A percentile compares a stretch with the other conserved stretches of the same genome.
These are phyloP conservation scores for Hedychridium roseum DNA, from an alignment of 2,888 invertebrate genomes.

Conservation along the genomic window DNA sequence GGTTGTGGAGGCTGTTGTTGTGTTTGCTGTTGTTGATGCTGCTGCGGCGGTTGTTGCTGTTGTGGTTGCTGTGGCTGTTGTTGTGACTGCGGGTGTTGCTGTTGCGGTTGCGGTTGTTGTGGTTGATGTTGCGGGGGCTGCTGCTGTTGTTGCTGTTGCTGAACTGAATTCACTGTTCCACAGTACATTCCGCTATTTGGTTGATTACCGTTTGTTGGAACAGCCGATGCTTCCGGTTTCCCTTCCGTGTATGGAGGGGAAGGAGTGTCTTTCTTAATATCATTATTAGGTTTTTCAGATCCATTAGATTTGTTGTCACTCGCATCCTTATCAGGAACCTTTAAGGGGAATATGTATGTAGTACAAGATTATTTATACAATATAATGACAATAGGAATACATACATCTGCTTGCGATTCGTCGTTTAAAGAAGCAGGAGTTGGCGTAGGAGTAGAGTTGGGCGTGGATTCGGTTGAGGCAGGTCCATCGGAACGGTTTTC, in stretches of 20 bases:
- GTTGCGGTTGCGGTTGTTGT: slow-evolving; percentile 22
- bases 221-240: slow-evolving; percentile 45
- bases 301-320: slow-evolving; percentile 50
- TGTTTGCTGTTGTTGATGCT: slow-evolving; percentile 33
- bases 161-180: slow-evolving; percentile 48
- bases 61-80: slow-evolving; percentile 40
- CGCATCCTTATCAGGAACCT: slow-evolving; percentile 54
- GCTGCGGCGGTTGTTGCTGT: slow-evolving; percentile 39
- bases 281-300: slow-evolving; percentile 44
- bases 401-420: slow-evolving; percentile 54
- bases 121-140: slow-evolving; percentile 35
- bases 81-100: slow-evolving; percentile 16
- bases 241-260: slow-evolving; percentile 55
- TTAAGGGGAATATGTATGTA: slow-evolving; percentile 7
- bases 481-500: slow-evolving; percentile 62
- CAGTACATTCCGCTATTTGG: slow-evolving; percentile 48
- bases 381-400: slow-evolving; percentile 7
- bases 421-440: slow-evolving; percentile 59
- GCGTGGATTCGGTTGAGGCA: slow-evolving; percentile 58
- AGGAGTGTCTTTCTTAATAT: slow-evolving; percentile 53
- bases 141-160: slow-evolving; percentile 25
- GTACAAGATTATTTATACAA: background rate
- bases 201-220: slow-evolving; percentile 31
- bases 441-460: slow-evolving; percentile 59
- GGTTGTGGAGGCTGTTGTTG: slow-evolving; percentile 11